Evolutionary conservation across 2,888 invertebrate species (phyloP).

Genomic region (Oscheius sp.): DNA sequence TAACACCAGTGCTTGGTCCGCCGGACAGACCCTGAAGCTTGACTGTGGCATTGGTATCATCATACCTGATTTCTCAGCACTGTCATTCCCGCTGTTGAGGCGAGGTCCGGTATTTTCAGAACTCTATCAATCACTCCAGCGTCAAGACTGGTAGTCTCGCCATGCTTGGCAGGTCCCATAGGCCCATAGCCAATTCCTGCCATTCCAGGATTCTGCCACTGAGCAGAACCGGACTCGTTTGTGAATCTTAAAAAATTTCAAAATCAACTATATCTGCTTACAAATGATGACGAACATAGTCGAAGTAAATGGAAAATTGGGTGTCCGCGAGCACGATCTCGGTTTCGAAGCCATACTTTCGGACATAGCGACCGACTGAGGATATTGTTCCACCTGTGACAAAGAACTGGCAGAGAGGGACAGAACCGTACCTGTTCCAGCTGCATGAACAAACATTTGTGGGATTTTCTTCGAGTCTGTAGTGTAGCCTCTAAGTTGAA

Average conservation of each 20-base stretch:
- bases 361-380: constrained; percentile 51
- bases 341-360: constrained; percentile 50
- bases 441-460: constrained; percentile 61
- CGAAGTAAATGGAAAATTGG: constrained; percentile 51
- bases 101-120: constrained; percentile 64
- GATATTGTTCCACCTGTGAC: constrained; percentile 52
- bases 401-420: not conserved
- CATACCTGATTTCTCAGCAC: constrained; percentile 42
- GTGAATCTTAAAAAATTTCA: constrained; percentile 38
- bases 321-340: constrained; percentile 55
- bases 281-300: constrained; percentile 47
- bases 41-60: not conserved
- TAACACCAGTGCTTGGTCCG: constrained; percentile 62
- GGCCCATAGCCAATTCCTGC: constrained; percentile 55
- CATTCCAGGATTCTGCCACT: constrained; percentile 55
- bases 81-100: constrained; percentile 65
- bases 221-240: constrained; percentile 42
- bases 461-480: constrained; percentile 38
- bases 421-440: constrained; percentile 54
- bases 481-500: constrained; percentile 41
- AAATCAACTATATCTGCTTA: constrained; percentile 1
- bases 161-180: constrained; percentile 46
- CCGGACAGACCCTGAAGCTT: constrained; percentile 44
- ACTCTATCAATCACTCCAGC: constrained; percentile 61
- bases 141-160: constrained; percentile 58